These are phyloP conservation scores for Stichopus chloronotus DNA, from an alignment of 35 echinoderm and acorn worm species.

Conservation along the genomic window DNA sequence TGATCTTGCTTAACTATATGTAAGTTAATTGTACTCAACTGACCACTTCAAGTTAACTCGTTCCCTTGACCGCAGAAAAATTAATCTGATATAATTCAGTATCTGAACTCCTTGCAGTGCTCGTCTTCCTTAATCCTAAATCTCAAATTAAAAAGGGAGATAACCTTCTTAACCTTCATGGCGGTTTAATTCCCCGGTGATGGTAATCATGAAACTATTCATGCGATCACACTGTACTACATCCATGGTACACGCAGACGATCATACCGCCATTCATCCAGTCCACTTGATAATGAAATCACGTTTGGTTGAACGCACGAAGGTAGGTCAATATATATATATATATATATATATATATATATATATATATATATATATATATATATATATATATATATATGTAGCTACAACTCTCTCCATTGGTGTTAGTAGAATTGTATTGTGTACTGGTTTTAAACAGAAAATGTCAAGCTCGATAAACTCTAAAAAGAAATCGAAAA, in stretches of 20 bases:
- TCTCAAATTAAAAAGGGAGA: background rate
- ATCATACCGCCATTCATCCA: too few species aligned
- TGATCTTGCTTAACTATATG: background rate
- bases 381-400: slow-evolving; percentile 45
- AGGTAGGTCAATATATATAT: slow-evolving; percentile 6
- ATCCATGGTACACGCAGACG: too few species aligned
- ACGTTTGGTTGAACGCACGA: background rate
- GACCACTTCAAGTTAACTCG: background rate
- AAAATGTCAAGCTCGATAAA: too few species aligned
- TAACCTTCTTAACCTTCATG: background rate
- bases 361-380: slow-evolving; percentile 40
- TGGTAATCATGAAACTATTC: background rate
- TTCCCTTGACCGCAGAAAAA: background rate
- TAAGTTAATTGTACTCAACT: background rate
- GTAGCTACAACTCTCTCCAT: background rate
- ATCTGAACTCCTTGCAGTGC: background rate
- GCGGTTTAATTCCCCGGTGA: background rate
- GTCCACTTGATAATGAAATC: background rate
- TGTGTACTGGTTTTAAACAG: too few species aligned
- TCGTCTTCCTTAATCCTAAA: background rate
- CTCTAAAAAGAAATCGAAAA: too few species aligned
- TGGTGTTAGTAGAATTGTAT: too few species aligned
- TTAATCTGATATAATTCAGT: background rate
- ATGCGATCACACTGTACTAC: background rate
- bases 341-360: slow-evolving; percentile 45